Evolutionary conservation across 2,888 invertebrate species (phyloP), one percentile per base, ranked within the genome.

Genomic region (Pseudococcus jackbeardsleyi): DNA sequence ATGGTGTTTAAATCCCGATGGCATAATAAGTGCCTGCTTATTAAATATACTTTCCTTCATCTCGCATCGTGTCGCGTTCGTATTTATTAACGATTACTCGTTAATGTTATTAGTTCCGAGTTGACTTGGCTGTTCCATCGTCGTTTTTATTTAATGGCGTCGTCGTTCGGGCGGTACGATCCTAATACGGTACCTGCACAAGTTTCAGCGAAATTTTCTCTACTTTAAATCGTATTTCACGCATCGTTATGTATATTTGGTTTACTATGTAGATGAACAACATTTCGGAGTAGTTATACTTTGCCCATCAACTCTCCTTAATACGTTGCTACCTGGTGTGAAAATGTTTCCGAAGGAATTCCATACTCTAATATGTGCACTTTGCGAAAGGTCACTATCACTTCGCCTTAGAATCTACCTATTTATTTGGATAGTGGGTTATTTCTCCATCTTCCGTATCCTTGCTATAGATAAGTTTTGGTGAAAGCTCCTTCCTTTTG

Each of bases 11-110:
- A 72, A 33, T 72, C 72, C 72, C 72, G 33, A 72, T 33, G 72
- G 72, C 72, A 72, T 33, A 72, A 72, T 72, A 72, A 72, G 72
- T 72, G 33, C 72, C 72, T 72, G 39, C 72, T 72, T 72, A 72
- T 72, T 72, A 72, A 72, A 72, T 64, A 59, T 11, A 68, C 68
- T 68, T 72, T 72, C 33, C 39, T 72, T 72, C 64, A 64, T 64
- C 64, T 54, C 42, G 59, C 59, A n/a, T 59, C 64, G 19, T 33
- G 22, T 68, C 22, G 26, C 15, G 26, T 19, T 26, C 33, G 72
- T 72, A 33, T 68, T 17, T 72, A 72, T 72, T 72, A 72, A 72
- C 72, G 72, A 72, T 33, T 72, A 72, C 72, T 72, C 72, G 72
- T 72, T 72, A 72, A 72, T 72, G 33, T 72, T 72, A 72, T 72